These are phyloP conservation scores for Sapayoa aenigma DNA, from an alignment of 2,113 vertebrate species.

Conservation along the genomic window DNA sequence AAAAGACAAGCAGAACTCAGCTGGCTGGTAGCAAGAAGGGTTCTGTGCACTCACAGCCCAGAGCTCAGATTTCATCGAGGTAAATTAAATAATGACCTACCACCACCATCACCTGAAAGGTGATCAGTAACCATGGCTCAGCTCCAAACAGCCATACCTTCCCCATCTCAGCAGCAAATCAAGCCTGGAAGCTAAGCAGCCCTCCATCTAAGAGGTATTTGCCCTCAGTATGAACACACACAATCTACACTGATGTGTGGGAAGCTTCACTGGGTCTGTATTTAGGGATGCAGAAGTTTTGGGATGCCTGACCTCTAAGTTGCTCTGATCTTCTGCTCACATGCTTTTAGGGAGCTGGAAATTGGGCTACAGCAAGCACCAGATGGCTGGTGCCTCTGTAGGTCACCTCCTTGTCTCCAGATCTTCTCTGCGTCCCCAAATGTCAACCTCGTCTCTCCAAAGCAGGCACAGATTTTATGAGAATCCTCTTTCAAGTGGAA, in stretches of 20 bases:
- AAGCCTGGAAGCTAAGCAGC: background rate
- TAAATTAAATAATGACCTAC: background rate
- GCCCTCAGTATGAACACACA: background rate
- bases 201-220: background rate
- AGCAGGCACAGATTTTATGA: background rate
- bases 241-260: accelerated
- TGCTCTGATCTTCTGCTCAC: background rate
- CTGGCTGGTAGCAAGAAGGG: background rate
- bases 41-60: background rate
- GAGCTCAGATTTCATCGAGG: background rate
- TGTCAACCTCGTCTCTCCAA: background rate
- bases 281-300: background rate
- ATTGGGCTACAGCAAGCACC: background rate
- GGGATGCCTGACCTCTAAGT: background rate
- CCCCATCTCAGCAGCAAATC: background rate
- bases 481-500: background rate
- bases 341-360: background rate
- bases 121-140: background rate
- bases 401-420: background rate
- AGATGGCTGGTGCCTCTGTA: background rate
- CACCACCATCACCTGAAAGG: background rate
- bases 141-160: background rate
- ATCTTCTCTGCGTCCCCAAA: background rate
- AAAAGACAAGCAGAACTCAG: background rate
- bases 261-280: background rate